Evolutionary conservation across 2,888 invertebrate species (phyloP), one percentile per base, ranked within the genome.

Genomic region (Caenorhabditis sp.): DNA sequence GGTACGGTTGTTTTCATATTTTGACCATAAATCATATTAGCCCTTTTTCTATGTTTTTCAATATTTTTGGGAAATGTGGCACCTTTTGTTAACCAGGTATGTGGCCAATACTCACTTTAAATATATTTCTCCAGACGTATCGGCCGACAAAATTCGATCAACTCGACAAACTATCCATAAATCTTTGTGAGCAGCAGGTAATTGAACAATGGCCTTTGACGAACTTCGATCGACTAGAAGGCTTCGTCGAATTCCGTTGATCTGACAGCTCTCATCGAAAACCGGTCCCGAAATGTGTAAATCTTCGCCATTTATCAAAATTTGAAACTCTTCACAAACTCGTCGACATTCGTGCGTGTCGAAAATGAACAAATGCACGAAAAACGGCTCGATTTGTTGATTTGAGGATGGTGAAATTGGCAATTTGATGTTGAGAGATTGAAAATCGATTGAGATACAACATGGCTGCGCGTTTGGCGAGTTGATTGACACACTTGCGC

Each of bases 301-400:
- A 17, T 80, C 77, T 23, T 76, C 79, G 19, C 78, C 79, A 24
- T 77, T 77, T 5, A 78, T 69, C 3, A 81, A 70, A 27, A 82
- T 57, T 21, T 81, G 82, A 60, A 82, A 82, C 59, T 86, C 86
- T 68, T 86, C 86, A 1, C 82, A 82, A 0, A 86, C 53, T 12
- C 86, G 66, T 14, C 69, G 70, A 14, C 82, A 81, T 14, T 73
- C 66, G 10, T 58, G 31, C 6, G 93, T 93, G 90, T 97, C 97
- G 89, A 94, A 97, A 53, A 97, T 89, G 66, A 94, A 93, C 80
- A 97, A 89, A 58, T 93, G 92, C 23, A 95, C 93, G 87, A 93
- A 93, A 89, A 97, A 97, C 0, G 97, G 97, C 88, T 97, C 97
- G 63, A 97, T 93, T 90, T 91, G 86, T 37, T 21, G 37, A 60